These are phyloP conservation scores for Scomberomorus guttatus DNA, from an alignment of 2,797 vertebrate genomes.

Conservation along the genomic window DNA sequence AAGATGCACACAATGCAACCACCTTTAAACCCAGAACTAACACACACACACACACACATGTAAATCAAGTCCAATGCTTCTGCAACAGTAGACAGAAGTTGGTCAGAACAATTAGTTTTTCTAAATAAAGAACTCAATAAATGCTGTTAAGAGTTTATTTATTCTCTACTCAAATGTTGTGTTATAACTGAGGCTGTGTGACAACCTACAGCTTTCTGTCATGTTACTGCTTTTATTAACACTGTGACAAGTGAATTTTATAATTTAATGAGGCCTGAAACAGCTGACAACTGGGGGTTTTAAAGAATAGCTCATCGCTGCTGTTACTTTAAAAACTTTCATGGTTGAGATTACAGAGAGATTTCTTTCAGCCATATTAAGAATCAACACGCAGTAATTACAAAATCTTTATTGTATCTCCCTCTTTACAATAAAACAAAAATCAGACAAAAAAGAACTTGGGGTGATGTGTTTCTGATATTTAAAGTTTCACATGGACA, in stretches of 20 bases:
- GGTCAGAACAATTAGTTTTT: neutral
- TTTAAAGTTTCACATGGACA: conserved; percentile 24
- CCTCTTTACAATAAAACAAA: conserved; percentile 53
- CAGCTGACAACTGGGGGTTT: neutral
- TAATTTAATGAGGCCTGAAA: neutral
- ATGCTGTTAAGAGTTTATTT: neutral
- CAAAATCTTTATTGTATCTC: conserved; percentile 79
- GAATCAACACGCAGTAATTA: conserved; percentile 45
- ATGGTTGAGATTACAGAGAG: neutral
- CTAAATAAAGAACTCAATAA: neutral
- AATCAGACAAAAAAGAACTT: conserved; percentile 14
- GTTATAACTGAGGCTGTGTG: too few species aligned
- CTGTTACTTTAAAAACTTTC: neutral
- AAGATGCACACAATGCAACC: too few species aligned
- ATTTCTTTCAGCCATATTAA: neutral
- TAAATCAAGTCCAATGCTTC: neutral
- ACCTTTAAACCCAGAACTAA: neutral
- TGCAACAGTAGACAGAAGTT: neutral
- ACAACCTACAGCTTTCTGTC: too few species aligned
- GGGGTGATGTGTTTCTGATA: conserved; percentile 19
- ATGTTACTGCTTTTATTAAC: neutral
- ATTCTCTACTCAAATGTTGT: too few species aligned
- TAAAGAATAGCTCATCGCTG: neutral
- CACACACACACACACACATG: neutral
- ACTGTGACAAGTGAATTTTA: neutral